Evolutionary conservation across 23 tunicate genomes (phyloP), one percentile per base, ranked within the genome.

Genomic region (Ascidia mentula): DNA sequence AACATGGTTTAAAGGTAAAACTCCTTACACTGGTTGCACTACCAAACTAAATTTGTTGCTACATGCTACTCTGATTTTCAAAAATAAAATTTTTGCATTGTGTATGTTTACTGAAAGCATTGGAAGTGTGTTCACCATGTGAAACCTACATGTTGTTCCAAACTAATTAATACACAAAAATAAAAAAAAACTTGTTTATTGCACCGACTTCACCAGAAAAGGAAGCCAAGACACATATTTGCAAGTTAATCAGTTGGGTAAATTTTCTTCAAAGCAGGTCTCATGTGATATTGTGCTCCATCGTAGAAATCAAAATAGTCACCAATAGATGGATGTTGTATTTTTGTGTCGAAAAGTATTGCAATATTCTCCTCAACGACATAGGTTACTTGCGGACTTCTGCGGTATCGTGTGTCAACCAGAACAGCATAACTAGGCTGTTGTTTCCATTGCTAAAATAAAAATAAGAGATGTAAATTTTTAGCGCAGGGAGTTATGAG

Each of bases 291-390:
- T 38, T 88, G 93, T 36, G 88, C 90, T 38, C 98, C 98, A 75
- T 93, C 98, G 60, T 80, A 93, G 32, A 87, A 81, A 35, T 93
- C 89, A 53, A 93, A 93, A 40, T 88, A 93, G 40, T 93, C 98
- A 59, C 82, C 34, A 17, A 93, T 6, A 0, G 72, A 13, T 3
- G 89, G 83, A 84, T 88, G 84, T 38, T 45, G 37, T 31, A 93
- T 76, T 69, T 75, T 74, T 2, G 81, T 69, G 79, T 87, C 87
- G 24, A 79, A 78, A 24, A 83, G 31, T 3, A 87, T 45, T 40
- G 75, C 81, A 13, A 92, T 79, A 60, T 92, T 92, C 13, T 92
- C 97, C 75, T 92, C 76, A 18, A 87, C 88, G 6, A 92, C 97
- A 71, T 92, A 92, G 33, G 97, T 92, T 6, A 78, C 79, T 31